A percentile compares a stretch with the other conserved stretches of the same genome.
phyloP scores from a whole-genome alignment of 2,888 invertebrate species.

The Barypeithes pellucidus region DNA sequence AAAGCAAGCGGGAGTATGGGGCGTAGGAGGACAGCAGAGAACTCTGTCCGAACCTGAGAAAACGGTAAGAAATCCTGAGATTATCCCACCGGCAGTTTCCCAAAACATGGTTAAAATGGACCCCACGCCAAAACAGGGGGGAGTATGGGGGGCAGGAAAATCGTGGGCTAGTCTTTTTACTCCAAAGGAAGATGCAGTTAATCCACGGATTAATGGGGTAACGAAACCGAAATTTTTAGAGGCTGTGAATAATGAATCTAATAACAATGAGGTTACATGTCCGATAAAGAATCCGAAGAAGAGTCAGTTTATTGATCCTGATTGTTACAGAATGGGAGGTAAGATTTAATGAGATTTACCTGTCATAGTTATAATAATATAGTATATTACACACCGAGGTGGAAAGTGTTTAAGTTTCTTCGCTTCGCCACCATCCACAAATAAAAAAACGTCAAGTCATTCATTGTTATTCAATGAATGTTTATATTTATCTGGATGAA shows the following conservation, averaged over 20 bases:
- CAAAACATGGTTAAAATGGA: conserved; percentile 2
- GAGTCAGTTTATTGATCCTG: conserved; percentile 77
- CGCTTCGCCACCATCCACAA: no score
- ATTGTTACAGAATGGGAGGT: conserved; percentile 82
- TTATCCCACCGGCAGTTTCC: conserved; percentile 1
- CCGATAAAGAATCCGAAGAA: conserved; percentile 70
- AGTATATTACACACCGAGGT: no score
- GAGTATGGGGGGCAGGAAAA: conserved; percentile 42
- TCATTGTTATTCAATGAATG: no score
- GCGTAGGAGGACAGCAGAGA: neutral
- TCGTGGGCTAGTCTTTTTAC: conserved; percentile 82
- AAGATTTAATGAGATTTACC: no score
- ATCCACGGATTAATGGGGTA: conserved; percentile 56
- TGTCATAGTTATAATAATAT: no score
- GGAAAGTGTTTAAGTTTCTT: no score
- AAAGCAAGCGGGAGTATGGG: conserved; percentile 39
- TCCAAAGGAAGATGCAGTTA: conserved; percentile 55
- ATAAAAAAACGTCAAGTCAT: no score
- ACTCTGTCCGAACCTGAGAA: conserved; percentile 10
- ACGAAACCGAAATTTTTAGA: conserved; percentile 36
- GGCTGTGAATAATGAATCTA: conserved; percentile 57
- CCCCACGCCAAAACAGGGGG: conserved; percentile 32
- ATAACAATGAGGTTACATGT: conserved; percentile 60
- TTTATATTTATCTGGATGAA: no score
- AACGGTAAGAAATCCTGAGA: neutral